Conservation (phyloP, 2,113 vertebrate genomes). For the Anarhynchus alexandrinus region DNA sequence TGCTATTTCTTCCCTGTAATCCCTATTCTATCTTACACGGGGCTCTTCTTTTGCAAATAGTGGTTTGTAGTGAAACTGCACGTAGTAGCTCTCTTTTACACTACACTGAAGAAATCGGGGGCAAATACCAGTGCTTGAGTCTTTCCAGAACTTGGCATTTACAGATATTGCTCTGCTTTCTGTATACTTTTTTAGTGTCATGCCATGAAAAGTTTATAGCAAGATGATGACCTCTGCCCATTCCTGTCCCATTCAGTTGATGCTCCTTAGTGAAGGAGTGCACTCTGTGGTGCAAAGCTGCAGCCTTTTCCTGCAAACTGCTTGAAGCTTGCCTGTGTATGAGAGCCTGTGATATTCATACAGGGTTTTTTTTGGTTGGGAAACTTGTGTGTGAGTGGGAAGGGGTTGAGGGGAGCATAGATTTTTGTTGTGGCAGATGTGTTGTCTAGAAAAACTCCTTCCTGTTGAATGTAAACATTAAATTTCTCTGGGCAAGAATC, state of each 20-base stretch:
- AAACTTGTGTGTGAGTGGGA: not conserved
- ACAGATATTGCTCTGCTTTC: not conserved
- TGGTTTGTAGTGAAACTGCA: not conserved
- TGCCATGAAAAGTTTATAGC: not conserved
- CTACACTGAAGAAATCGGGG: not conserved
- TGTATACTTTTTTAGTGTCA: not conserved
- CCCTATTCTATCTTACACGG: not conserved
- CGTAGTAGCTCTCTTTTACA: not conserved
- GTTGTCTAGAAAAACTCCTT: not conserved
- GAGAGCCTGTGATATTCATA: not conserved
- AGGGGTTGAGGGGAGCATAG: not conserved
- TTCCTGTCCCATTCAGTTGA: not conserved
- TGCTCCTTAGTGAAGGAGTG: not conserved
- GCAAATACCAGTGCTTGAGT: not conserved
- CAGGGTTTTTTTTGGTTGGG: not conserved
- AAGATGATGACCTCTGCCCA: accelerated
- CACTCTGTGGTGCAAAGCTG: accelerated
- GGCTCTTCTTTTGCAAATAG: not conserved
- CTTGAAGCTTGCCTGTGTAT: not conserved
- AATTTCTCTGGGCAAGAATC: not conserved
- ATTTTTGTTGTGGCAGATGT: not conserved
- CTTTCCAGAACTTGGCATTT: not conserved
- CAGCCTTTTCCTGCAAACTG: not conserved
- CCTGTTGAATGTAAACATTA: not conserved
- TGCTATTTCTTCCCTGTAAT: not conserved